phyloP scores from a whole-genome alignment of 2,888 invertebrate genomes.

The Andrena praecox region DNA sequence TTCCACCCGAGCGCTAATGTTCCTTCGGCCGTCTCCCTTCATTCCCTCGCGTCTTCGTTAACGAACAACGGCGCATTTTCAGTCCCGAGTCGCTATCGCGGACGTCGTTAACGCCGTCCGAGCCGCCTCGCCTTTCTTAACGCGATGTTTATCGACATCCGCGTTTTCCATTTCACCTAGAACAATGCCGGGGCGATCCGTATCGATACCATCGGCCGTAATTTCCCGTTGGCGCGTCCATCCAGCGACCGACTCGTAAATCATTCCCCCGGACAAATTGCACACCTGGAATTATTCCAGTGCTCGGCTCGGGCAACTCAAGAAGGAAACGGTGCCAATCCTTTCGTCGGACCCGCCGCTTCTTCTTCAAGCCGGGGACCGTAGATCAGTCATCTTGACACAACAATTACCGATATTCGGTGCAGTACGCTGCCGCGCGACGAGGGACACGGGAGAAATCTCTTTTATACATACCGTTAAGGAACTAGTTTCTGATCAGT shows the following conservation, averaged over 20 bases:
- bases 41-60: not conserved
- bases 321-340: slow-evolving; percentile 19
- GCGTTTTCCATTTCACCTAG: slow-evolving; percentile 45
- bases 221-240: slow-evolving; percentile 40
- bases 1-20: not conserved
- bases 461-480: too few species aligned
- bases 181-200: slow-evolving; percentile 38
- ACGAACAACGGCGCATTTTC: slow-evolving; percentile 19
- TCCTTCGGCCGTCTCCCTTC: not conserved
- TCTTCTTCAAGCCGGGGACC: not conserved
- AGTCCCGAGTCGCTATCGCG: slow-evolving; percentile 20
- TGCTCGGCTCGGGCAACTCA: slow-evolving; percentile 5
- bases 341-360: slow-evolving; percentile 32
- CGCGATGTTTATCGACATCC: slow-evolving; percentile 53
- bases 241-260: slow-evolving; percentile 52
- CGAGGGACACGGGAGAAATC: too few species aligned
- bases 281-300: slow-evolving; percentile 47
- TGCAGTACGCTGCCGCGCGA: too few species aligned
- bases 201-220: slow-evolving; percentile 50
- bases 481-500: too few species aligned
- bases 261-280: slow-evolving; percentile 58
- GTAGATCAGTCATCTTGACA: slow-evolving; percentile 31
- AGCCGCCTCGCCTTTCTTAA: slow-evolving; percentile 29
- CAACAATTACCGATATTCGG: slow-evolving; percentile 18
- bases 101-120: slow-evolving; percentile 42